A percentile compares a stretch with the other conserved stretches of the same genome.
phyloP scores from a whole-genome alignment of 2,113 vertebrate genomes.

The Columbina picui region DNA sequence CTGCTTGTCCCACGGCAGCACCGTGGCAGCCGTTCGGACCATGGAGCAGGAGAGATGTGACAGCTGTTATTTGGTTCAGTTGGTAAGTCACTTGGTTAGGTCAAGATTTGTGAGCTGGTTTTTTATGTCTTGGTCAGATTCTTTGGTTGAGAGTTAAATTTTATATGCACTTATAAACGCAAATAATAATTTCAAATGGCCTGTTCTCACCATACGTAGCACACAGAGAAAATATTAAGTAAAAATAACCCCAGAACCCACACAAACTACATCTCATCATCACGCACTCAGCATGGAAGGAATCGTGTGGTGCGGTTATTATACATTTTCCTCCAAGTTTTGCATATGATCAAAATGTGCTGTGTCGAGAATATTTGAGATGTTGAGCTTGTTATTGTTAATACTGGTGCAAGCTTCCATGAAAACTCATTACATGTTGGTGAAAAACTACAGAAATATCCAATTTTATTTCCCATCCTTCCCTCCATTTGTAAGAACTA shows the following conservation, averaged over 20 bases:
- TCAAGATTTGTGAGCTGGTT: background rate
- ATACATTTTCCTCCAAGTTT: background rate
- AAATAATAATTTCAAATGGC: background rate
- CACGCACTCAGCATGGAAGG: background rate
- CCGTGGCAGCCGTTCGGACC: background rate
- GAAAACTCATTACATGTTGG: background rate
- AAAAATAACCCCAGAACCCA: background rate
- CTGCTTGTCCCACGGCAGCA: rapidly evolving
- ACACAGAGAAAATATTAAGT: background rate
- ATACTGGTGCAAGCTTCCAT: background rate
- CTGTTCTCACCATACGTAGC: background rate
- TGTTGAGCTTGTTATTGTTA: background rate
- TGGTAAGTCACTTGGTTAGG: background rate
- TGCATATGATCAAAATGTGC: background rate
- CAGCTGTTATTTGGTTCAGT: background rate
- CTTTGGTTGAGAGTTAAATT: background rate
- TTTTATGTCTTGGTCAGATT: background rate
- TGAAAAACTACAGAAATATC: background rate
- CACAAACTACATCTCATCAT: background rate
- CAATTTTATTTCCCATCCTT: background rate
- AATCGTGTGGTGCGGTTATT: background rate
- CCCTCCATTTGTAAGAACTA: background rate
- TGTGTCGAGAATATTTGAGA: background rate
- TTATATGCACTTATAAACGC: background rate
- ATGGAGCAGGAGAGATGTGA: too few relatives aligned